Base-by-base conservation (phyloP, 2,888 invertebrate species). In the Lomographa bimaculata region DNA sequence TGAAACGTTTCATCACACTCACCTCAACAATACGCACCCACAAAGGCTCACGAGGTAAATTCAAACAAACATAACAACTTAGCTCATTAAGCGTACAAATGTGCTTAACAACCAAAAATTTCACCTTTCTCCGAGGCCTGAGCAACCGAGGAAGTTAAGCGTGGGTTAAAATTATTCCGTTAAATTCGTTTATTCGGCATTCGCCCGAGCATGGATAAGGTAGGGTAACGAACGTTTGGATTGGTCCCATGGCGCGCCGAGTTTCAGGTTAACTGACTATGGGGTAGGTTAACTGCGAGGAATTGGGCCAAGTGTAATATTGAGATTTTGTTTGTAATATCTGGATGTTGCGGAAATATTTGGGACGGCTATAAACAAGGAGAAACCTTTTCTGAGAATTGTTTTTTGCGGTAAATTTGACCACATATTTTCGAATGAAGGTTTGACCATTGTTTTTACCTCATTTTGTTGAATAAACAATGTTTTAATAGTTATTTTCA, bases 101-200 rank as follows among this genome's bases (percentile, higher is more conserved):
- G 46, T 51, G 43, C 43, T 24, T 61, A 62, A 60, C 64, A 56
- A 32, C 59, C 64, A 64, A 64, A 74, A 74, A 70, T 68, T 67
- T 60, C 57, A 63, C 69, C 66, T 68, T 50, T 45, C 50, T 45
- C 50, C 50, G 54, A 59, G 62, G 53, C 50, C 59, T 55, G 61
- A 46, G 51, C 48, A 51, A 46, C 58, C 41, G 51, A 52, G 67
- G 65, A 77, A 77, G 78, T 79, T 79, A 74, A 74, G 65, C 68
- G 67, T 60, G 75, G 78, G 80, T 81, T 84, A 71, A 82, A 85
- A 85, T 81, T 84, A 80, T 79, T 75, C 69, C 70, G 65, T 75
- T 75, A 80, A 84, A 86, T 85, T 82, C 80, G 74, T 81, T 84
- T 81, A 80, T 80, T 65, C 71, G 63, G 68, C 71, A 80, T 80